Base-by-base conservation (phyloP, 2,888 invertebrate genomes). In the Atherix ibis region DNA sequence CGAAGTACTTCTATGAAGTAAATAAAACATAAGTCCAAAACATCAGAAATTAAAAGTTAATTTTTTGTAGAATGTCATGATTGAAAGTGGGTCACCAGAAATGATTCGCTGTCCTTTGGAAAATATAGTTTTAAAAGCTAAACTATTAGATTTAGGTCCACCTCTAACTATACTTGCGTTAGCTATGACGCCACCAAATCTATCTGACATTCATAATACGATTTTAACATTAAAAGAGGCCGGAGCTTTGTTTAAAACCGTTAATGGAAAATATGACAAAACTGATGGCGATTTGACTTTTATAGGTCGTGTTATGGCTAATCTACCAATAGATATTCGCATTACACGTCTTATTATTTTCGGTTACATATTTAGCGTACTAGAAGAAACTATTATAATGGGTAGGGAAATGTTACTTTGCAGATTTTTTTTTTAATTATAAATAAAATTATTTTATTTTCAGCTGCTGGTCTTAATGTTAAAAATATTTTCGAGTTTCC, bases 271-370 rank as follows among this genome's bases (percentile, higher is more conserved):
- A 15, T 68, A 67, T 52, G 54, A 58, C 12, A 48, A 62, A 0
- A 63, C 68, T 10, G 91, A 95, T 56, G 95, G 94, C 0, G 82
- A 89, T 43, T 50, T 95, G 29, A 92, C 92, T 0, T 81, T 76
- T 55, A 61, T 94, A 44, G 95, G 95, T 0, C 66, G 68, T 6
- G 67, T 94, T 1, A 80, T 92, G 76, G 76, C 84, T 0, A 62
- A 63, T 26, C 58, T 95, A 27, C 95, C 95, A 0, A 52, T 95
- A 1, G 83, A 91, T 53, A 76, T 89, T 18, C 71, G 71, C 36
- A 58, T 88, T 4, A 71, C 83, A 8, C 89, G 91, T 49, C 63
- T 95, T 9, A 81, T 95, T 37, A 65, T 88, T 38, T 62, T 94
- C 3, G 94, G 94, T 0, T 75, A 88, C 50, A 72, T 84, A 32